A percentile compares a stretch with the other conserved stretches of the same genome.
phyloP scores from a whole-genome alignment of 2,888 invertebrate genomes.

The Phania funesta region DNA sequence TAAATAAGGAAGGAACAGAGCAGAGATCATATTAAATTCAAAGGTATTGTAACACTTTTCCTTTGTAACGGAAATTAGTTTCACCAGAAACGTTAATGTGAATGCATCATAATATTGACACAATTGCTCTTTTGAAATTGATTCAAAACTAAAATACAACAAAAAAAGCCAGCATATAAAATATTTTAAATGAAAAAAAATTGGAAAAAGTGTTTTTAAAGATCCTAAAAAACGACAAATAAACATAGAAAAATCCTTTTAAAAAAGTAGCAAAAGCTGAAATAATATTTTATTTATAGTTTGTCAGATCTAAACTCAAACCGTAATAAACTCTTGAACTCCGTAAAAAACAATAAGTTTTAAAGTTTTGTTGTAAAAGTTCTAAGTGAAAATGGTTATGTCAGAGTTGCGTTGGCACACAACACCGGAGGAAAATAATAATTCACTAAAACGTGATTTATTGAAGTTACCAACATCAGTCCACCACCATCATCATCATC shows the following conservation, averaged over 20 bases:
- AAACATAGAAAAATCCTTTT: too few species aligned
- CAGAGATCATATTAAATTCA: conserved; percentile 33
- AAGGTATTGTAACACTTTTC: conserved; percentile 62
- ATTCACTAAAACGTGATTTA: conserved; percentile 79
- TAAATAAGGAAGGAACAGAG: background rate
- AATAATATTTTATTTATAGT: background rate
- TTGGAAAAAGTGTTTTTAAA: too few species aligned
- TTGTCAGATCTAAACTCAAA: background rate
- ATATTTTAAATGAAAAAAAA: too few species aligned
- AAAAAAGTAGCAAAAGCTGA: background rate
- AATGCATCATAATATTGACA: conserved; percentile 38
- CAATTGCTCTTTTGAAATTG: background rate
- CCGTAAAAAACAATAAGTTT: background rate
- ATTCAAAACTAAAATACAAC: background rate
- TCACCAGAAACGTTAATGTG: conserved; percentile 80
- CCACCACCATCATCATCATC: conserved; percentile 67
- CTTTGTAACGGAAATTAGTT: conserved; percentile 74
- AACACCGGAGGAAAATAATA: conserved; percentile 80
- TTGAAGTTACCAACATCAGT: conserved; percentile 76
- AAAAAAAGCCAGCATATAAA: too few species aligned
- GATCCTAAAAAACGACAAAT: too few species aligned
- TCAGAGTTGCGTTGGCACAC: conserved; percentile 80
- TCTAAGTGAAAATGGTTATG: conserved; percentile 80
- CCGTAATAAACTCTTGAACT: conserved; percentile 9
- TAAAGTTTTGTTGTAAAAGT: conserved; percentile 43